These are phyloP conservation scores for Erinaceus europaeus DNA, from an alignment of 2,113 vertebrate species.

Conservation along the genomic window DNA sequence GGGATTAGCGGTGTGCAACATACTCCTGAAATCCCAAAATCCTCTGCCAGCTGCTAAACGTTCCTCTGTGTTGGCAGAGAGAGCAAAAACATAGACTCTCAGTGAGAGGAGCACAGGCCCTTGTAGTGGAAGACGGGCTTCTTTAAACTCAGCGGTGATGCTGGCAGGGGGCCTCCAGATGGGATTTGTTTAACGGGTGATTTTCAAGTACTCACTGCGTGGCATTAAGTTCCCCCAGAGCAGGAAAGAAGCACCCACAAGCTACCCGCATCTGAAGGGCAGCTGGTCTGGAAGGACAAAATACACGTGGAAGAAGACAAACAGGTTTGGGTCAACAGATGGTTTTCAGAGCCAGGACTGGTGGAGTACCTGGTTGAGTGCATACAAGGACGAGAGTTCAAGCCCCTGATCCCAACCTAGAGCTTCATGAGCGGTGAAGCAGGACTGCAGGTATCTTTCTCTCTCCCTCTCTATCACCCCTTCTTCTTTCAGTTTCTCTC, in stretches of 20 bases:
- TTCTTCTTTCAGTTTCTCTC: no score
- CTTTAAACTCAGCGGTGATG: constrained; percentile 12
- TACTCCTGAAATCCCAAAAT: constrained; percentile 47
- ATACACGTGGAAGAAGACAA: not conserved
- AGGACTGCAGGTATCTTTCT: no score
- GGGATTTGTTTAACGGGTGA: not conserved
- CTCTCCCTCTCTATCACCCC: no score
- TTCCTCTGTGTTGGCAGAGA: constrained; percentile 12
- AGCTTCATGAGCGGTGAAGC: no score
- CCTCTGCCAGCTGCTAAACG: constrained; percentile 53
- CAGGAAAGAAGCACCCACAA: not conserved
- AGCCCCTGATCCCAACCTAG: no score
- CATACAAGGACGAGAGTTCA: no score
- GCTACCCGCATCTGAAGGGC: not conserved
- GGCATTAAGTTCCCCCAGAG: not conserved
- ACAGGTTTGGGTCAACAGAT: not conserved
- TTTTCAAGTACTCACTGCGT: not conserved
- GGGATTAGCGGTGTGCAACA: constrained; percentile 67
- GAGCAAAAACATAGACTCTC: not conserved
- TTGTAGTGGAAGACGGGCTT: not conserved
- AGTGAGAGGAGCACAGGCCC: not conserved
- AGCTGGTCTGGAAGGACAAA: not conserved
- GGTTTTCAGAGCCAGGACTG: no score
- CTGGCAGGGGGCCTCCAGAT: not conserved
- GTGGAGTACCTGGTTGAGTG: no score